phyloP scores from a whole-genome alignment of 2,113 vertebrate species.

The Corynorhinus townsendii region DNA sequence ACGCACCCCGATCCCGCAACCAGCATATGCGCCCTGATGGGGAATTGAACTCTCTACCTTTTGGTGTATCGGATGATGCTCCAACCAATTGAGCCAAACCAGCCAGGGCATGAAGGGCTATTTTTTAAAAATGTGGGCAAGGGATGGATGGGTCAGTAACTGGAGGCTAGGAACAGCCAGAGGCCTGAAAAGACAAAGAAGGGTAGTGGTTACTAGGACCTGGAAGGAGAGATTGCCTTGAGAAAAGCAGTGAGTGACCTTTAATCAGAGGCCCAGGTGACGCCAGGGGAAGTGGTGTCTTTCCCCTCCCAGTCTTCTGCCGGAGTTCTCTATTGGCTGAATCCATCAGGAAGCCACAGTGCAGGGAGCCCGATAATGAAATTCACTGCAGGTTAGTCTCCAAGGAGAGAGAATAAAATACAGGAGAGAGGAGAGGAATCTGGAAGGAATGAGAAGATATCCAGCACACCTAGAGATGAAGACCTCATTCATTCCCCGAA shows the following conservation, averaged over 20 bases:
- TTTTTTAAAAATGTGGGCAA: neutral
- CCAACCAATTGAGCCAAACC: neutral
- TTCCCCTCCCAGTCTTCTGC: neutral
- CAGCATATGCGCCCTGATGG: neutral
- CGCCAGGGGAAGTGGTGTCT: neutral
- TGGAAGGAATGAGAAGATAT: neutral
- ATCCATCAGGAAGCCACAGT: neutral
- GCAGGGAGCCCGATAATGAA: neutral
- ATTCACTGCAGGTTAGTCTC: neutral
- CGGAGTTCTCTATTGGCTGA: neutral
- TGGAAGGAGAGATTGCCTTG: neutral
- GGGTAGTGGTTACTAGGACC: neutral
- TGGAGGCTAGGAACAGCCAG: neutral
- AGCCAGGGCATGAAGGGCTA: neutral
- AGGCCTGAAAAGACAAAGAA: neutral
- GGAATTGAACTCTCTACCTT: neutral
- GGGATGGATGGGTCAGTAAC: neutral
- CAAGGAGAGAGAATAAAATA: neutral
- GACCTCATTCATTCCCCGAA: neutral
- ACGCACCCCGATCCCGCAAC: neutral
- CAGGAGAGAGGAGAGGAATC: neutral
- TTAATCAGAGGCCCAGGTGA: neutral
- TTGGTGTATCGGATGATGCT: neutral
- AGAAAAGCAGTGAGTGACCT: neutral
- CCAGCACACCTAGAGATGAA: neutral